Base-by-base conservation (phyloP, 1,140 invertebrate species). In the Tetramorium parvispinum region DNA sequence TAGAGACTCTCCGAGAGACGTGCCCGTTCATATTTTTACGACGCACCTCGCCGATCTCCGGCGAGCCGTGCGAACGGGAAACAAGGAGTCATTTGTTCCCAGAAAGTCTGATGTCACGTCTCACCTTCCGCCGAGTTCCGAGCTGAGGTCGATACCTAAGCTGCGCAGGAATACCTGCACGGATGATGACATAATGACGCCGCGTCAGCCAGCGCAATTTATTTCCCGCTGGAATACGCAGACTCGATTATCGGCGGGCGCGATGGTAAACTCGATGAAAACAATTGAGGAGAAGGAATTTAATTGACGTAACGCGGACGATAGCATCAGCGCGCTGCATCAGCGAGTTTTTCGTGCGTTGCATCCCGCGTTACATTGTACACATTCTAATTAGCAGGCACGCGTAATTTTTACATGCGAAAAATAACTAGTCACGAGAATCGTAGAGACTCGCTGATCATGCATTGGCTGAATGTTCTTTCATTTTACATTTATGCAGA, bases 61-160 rank as follows among this genome's bases (percentile, higher is more conserved):
- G 40, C 21, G 24, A 49, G 37, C n/a, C 57, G 68, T 82, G 87
- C 77, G 68, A 88, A 87, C 51, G 57, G 55, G 21, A 51, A 83
- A 87, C 77, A 70, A 83, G 21, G 46, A 70, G 18, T 40, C 24
- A 43, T 43, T 59, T 73, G 46, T 89, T 88, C 76, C 46, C 37
- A 86, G 82, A 88, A 85, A 82, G 40, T 70, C 82, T 86, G 55
- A 88, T 79, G 88, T 89, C 88, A 88, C 76, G 81, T 85, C 55
- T 89, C 53, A 85, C 79, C 78, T 87, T 89, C 88, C 79, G 57
- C 24, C 51, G 24, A 32, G 21, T 71, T 40, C 10, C 55, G 24
- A 24, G 51, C 49, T 65, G 70, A 85, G 63, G 73, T 85, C 65
- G 53, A 87, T 87, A 32, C 85, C 53, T 46, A 83, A 73, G 37